Percentiles rank a stretch among this genome's conserved stretches.
These are phyloP conservation scores for Trogon melanurus DNA, from an alignment of 2,113 vertebrate genomes.

Conservation along the genomic window DNA sequence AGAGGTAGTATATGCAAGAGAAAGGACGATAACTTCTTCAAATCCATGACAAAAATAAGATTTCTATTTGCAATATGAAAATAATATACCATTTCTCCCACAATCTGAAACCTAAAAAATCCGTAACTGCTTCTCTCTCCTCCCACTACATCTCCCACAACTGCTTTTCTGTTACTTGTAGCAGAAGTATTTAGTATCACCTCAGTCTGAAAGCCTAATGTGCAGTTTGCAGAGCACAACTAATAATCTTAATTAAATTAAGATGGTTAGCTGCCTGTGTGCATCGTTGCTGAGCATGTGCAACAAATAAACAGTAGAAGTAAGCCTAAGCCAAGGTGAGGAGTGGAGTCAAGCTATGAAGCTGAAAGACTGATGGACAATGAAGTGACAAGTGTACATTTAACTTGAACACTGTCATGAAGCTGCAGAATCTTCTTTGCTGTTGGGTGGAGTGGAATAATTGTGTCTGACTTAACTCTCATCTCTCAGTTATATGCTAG, in stretches of 20 bases:
- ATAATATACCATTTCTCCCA: not conserved
- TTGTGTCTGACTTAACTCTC: slow-evolving; percentile 2
- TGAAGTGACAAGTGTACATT: slow-evolving; percentile 27
- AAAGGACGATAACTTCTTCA: not conserved
- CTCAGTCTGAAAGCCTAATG: not conserved
- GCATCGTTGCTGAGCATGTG: not conserved
- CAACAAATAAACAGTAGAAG: not conserved
- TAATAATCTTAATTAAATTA: not conserved
- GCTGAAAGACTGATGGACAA: not conserved
- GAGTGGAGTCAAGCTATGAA: slow-evolving; percentile 2
- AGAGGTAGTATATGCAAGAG: not conserved
- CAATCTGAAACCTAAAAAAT: not conserved
- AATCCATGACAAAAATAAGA: not conserved
- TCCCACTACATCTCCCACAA: not conserved
- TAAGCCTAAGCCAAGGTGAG: not conserved
- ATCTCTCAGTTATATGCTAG: not conserved
- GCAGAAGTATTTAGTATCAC: not conserved
- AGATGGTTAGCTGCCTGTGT: not conserved
- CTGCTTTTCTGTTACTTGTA: not conserved
- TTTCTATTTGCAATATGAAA: not conserved
- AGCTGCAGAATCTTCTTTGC: slow-evolving; percentile 10
- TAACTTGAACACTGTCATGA: slow-evolving; percentile 30
- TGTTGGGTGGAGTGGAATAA: slow-evolving; percentile 33
- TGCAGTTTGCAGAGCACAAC: not conserved
- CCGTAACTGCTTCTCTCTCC: not conserved